A percentile compares a stretch with the other conserved stretches of the same genome.
These are phyloP conservation scores for Aphelenchoides avenae DNA, from an alignment of 1,140 invertebrate species.

Conservation along the genomic window DNA sequence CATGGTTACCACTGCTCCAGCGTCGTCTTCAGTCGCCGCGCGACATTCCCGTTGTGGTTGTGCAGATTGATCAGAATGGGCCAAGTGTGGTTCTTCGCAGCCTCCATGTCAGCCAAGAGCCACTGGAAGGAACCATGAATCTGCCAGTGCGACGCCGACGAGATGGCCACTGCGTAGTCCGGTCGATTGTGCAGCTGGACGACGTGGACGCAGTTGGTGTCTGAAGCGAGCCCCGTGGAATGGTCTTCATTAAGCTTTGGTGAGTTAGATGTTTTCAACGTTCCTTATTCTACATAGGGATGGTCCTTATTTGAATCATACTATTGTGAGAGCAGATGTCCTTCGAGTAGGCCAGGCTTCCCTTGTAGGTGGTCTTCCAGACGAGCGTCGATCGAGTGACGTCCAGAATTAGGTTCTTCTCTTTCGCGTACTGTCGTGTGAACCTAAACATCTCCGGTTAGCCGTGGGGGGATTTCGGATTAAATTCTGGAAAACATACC, in stretches of 20 bases:
- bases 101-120: constrained; percentile 24
- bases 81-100: constrained; percentile 33
- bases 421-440: constrained; percentile 24
- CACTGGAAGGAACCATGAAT: constrained; percentile 38
- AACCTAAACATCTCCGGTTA: constrained; percentile 28
- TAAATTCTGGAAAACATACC: constrained; percentile 24
- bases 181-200: constrained; percentile 44
- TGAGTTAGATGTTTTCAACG: too few relatives aligned
- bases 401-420: constrained; percentile 26
- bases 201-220: constrained; percentile 29
- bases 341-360: constrained; percentile 40
- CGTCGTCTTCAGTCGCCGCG: constrained; percentile 15
- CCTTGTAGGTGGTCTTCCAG: constrained; percentile 37
- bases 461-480: not conserved
- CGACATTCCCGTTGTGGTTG: constrained; percentile 31
- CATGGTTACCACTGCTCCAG: constrained; percentile 26
- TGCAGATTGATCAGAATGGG: constrained; percentile 44
- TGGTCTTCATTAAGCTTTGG: too few relatives aligned
- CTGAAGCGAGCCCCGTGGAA: constrained; percentile 28
- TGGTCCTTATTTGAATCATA: too few relatives aligned
- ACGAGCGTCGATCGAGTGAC: constrained; percentile 3
- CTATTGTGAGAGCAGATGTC: constrained; percentile 34
- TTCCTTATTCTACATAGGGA: too few relatives aligned
- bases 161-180: constrained; percentile 36
- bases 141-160: constrained; percentile 27